A percentile compares a stretch with the other conserved stretches of the same genome.
Conservation (phyloP, 2,888 invertebrate genomes). For the Agrotis puta region DNA sequence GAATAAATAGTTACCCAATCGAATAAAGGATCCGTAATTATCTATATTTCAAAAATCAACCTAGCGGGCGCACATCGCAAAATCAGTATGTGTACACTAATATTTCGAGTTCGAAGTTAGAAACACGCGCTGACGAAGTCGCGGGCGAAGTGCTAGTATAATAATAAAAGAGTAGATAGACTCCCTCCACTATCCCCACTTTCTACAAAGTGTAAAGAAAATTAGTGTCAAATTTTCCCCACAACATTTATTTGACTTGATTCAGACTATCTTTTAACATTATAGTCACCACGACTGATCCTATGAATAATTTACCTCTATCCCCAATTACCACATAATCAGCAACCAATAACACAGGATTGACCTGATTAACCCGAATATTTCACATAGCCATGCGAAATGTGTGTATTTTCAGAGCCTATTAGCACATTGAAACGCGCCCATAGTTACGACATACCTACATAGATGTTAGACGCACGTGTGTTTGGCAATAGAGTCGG, state of each 20-base stretch:
- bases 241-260: neutral
- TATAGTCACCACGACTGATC: neutral
- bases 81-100: no score
- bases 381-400: constrained; percentile 44
- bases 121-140: no score
- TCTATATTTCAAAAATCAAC: no score
- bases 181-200: no score
- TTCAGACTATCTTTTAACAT: neutral
- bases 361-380: constrained; percentile 36
- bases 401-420: constrained; percentile 32
- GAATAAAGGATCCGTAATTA: no score
- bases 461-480: neutral
- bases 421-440: constrained; percentile 47
- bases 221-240: neutral
- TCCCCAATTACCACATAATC: constrained; percentile 1
- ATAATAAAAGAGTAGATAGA: no score
- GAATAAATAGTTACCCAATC: no score
- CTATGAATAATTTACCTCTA: neutral
- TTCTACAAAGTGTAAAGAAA: neutral
- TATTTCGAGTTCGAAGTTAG: no score
- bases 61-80: no score
- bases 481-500: constrained; percentile 13
- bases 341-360: neutral
- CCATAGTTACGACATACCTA: neutral
- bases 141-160: no score